phyloP scores from a whole-genome alignment of 2,113 vertebrate species.

The Todiramphus saurophagus region DNA sequence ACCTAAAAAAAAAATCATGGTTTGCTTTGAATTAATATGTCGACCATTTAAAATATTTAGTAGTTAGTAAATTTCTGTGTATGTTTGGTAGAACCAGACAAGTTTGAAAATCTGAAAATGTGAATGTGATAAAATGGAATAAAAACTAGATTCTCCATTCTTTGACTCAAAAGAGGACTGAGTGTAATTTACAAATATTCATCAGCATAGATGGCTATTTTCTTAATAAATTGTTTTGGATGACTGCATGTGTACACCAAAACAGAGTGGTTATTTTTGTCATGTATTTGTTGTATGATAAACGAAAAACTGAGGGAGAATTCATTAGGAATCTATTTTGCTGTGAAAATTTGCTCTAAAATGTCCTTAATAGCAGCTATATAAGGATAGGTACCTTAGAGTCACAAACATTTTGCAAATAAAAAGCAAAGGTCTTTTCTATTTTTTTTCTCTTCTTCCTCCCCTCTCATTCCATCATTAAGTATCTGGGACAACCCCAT shows the following conservation, averaged over 20 bases:
- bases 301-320: not conserved
- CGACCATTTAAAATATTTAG: not conserved
- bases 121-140: not conserved
- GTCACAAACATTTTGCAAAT: not conserved
- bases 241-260: not conserved
- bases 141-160: not conserved
- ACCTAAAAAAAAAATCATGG: not conserved
- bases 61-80: not conserved
- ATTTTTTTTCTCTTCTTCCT: not conserved
- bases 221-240: not conserved
- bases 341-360: not conserved
- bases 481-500: not conserved
- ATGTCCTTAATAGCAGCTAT: not conserved
- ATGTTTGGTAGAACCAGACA: not conserved
- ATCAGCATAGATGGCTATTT: not conserved
- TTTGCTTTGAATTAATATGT: not conserved
- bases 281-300: not conserved
- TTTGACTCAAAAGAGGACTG: not conserved
- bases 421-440: not conserved
- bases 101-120: not conserved
- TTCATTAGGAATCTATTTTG: not conserved
- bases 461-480: not conserved
- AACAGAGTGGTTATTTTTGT: not conserved
- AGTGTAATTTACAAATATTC: not conserved
- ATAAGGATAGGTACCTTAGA: not conserved